Conservation (phyloP, 2,888 invertebrate species). For the Phytoseiulus persimilis region DNA sequence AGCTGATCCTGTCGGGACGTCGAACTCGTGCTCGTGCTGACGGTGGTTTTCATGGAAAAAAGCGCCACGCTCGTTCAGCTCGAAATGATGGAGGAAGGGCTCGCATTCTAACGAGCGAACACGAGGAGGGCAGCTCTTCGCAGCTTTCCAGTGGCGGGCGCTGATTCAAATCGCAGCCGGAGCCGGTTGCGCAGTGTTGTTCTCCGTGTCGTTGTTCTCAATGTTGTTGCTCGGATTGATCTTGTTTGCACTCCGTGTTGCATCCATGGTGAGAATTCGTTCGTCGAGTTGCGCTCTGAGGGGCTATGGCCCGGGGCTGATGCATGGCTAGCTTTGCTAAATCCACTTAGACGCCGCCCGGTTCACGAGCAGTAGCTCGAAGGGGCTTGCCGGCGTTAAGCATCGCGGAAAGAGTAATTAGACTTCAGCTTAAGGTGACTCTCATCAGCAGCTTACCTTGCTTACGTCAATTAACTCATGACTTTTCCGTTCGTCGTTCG, state of each 20-base stretch:
- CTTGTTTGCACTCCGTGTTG: not conserved
- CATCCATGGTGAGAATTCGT: not conserved
- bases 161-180: not conserved
- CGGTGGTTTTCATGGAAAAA: too few species aligned
- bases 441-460: not conserved
- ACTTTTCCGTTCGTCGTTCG: not conserved
- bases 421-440: not conserved
- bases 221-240: not conserved
- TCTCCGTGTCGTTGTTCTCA: not conserved
- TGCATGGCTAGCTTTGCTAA: not conserved
- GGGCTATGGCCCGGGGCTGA: not conserved
- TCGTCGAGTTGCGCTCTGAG: not conserved
- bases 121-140: too few species aligned
- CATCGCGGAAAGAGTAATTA: not conserved
- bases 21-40: too few species aligned
- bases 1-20: too few species aligned
- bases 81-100: too few species aligned
- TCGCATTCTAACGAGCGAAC: too few species aligned
- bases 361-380: not conserved
- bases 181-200: not conserved
- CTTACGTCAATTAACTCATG: conserved; percentile 5
- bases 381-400: not conserved
- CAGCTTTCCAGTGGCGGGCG: not conserved
- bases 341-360: not conserved
- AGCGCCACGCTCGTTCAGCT: too few species aligned